Conservation (phyloP, 2,113 vertebrate genomes). For the Scolopax mira region DNA sequence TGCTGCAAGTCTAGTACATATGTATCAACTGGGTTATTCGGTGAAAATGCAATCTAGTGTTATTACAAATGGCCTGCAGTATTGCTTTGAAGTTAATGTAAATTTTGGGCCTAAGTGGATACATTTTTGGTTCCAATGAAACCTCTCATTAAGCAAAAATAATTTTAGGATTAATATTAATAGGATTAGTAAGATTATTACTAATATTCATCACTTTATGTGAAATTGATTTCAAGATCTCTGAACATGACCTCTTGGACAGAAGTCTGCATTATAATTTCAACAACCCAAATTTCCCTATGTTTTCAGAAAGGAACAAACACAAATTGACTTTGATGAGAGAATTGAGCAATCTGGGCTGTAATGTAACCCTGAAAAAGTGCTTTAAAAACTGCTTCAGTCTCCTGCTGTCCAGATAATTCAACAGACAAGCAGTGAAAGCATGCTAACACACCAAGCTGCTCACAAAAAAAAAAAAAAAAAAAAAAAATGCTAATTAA, state of each 20-base stretch:
- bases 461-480: not conserved
- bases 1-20: not conserved
- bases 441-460: not conserved
- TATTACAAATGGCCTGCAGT: not conserved
- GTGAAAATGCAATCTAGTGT: not conserved
- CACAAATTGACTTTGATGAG: not conserved
- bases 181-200: not conserved
- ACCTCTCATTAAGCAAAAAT: not conserved
- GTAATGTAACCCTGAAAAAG: not conserved
- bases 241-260: not conserved
- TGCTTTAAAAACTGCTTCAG: fast-evolving
- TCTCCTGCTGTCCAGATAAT: not conserved
- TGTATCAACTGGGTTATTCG: not conserved
- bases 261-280: not conserved
- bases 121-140: not conserved
- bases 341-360: not conserved
- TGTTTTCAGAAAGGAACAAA: not conserved
- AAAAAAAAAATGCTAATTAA: not conserved
- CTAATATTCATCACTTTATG: not conserved
- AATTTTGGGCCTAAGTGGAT: not conserved
- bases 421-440: not conserved
- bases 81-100: not conserved
- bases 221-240: not conserved
- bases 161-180: not conserved
- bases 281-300: not conserved